These are phyloP conservation scores for Dynastes maya DNA, from an alignment of 2,888 invertebrate genomes.

Conservation along the genomic window DNA sequence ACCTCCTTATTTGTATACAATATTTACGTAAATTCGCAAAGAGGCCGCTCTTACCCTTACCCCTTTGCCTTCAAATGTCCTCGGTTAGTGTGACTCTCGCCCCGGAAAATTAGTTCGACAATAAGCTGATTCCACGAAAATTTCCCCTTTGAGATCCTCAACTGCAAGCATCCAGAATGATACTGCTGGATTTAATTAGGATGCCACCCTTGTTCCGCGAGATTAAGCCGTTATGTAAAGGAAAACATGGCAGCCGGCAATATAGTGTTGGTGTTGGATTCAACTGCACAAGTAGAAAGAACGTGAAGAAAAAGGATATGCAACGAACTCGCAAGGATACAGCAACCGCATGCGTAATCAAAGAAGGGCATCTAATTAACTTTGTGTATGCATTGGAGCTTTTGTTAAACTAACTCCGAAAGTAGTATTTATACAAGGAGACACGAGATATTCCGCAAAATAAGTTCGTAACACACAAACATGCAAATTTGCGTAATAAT, in stretches of 20 bases:
- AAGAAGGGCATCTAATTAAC: conserved; percentile 6
- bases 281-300: not conserved
- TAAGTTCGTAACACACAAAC: too few relatives aligned
- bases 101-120: conserved; percentile 68
- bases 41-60: too few relatives aligned
- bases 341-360: conserved; percentile 4
- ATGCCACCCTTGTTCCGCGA: not conserved
- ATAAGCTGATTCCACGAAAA: conserved; percentile 79
- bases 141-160: conserved; percentile 83
- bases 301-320: not conserved
- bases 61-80: not conserved
- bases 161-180: conserved; percentile 62
- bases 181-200: conserved; percentile 42
- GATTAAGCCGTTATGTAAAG: conserved; percentile 21
- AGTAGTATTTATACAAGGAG: too few relatives aligned
- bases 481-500: too few relatives aligned
- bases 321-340: not conserved
- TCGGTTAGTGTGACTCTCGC: not conserved
- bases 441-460: too few relatives aligned
- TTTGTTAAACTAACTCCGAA: too few relatives aligned
- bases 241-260: not conserved
- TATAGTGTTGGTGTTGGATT: not conserved
- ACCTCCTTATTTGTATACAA: too few relatives aligned
- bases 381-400: not conserved
- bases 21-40: too few relatives aligned